A percentile compares a stretch with the other conserved stretches of the same genome.
phyloP scores from a whole-genome alignment of 1,140 invertebrate genomes.

The Scaptomyza montana region DNA sequence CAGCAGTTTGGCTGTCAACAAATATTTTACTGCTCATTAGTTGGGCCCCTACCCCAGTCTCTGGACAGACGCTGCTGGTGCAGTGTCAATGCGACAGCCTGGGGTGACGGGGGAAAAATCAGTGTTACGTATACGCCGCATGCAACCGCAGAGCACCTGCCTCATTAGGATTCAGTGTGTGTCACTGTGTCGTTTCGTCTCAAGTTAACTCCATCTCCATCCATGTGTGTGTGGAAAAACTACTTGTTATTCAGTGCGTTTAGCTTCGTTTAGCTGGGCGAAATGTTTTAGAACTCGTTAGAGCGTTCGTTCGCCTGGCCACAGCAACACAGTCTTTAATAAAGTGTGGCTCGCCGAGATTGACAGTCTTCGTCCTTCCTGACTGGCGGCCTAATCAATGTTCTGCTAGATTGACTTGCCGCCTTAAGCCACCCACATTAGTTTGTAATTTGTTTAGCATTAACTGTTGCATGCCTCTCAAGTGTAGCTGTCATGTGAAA shows the following conservation, averaged over 20 bases:
- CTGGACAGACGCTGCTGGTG: not conserved
- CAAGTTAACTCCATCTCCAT: conserved; percentile 56
- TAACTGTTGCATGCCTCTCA: conserved; percentile 55
- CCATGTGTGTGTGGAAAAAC: conserved; percentile 49
- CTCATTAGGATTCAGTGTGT: conserved; percentile 70
- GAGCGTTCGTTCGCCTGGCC: conserved; percentile 42
- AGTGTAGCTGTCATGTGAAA: not conserved
- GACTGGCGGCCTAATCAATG: conserved; percentile 59
- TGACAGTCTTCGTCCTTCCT: conserved; percentile 34
- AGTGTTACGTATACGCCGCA: conserved; percentile 62
- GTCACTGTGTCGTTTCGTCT: conserved; percentile 57
- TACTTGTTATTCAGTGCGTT: conserved; percentile 80
- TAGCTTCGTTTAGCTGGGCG: conserved; percentile 78
- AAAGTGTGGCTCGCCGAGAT: conserved; percentile 38
- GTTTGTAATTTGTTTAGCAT: conserved; percentile 68
- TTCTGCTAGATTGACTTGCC: conserved; percentile 24
- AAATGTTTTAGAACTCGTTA: conserved; percentile 80
- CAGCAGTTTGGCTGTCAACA: conserved; percentile 62
- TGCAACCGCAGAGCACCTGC: conserved; percentile 54
- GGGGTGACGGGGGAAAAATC: conserved; percentile 24
- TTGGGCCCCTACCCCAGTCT: not conserved
- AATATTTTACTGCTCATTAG: conserved; percentile 79
- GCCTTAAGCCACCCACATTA: conserved; percentile 45
- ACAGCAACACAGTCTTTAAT: conserved; percentile 21
- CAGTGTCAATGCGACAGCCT: conserved; percentile 38